phyloP scores from a whole-genome alignment of 2,888 invertebrate genomes.

The Cosmorhoe ocellata region DNA sequence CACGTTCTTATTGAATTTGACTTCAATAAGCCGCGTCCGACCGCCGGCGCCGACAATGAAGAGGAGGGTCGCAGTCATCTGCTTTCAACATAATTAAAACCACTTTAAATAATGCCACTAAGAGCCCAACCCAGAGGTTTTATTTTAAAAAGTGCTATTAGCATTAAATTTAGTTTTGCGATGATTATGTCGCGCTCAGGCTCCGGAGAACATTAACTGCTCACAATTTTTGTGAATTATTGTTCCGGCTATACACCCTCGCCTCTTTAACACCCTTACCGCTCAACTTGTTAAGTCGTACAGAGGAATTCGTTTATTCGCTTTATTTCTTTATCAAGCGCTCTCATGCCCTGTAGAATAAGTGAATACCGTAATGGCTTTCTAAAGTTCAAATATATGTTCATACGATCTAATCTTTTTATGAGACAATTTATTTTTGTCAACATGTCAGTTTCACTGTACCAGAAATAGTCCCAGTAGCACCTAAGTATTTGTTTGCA shows the following conservation, averaged over 20 bases:
- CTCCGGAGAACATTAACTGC: slow-evolving; percentile 69
- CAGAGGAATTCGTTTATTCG: slow-evolving; percentile 42
- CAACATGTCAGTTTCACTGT: too few species aligned
- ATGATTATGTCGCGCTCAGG: slow-evolving; percentile 79
- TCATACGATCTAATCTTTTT: background rate
- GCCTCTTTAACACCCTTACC: slow-evolving; percentile 72
- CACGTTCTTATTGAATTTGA: slow-evolving; percentile 46
- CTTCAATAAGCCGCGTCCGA: slow-evolving; percentile 40
- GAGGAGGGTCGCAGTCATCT: slow-evolving; percentile 80
- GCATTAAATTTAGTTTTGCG: slow-evolving; percentile 82
- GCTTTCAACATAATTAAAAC: slow-evolving; percentile 83
- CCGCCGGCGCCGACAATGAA: slow-evolving; percentile 62
- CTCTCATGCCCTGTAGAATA: background rate
- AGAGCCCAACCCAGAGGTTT: slow-evolving; percentile 74
- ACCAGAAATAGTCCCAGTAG: too few species aligned
- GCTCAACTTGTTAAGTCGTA: slow-evolving; percentile 51
- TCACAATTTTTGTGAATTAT: slow-evolving; percentile 81
- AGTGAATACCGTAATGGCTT: background rate
- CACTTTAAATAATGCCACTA: slow-evolving; percentile 80
- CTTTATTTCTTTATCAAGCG: slow-evolving; percentile 14
- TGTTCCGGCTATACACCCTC: slow-evolving; percentile 65
- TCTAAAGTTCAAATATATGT: background rate
- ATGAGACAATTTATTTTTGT: too few species aligned
- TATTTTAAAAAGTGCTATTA: slow-evolving; percentile 81
- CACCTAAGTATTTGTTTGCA: too few species aligned